Evolutionary conservation across 2,797 vertebrate species (phyloP).

Genomic region (Galagoides demidoff): DNA sequence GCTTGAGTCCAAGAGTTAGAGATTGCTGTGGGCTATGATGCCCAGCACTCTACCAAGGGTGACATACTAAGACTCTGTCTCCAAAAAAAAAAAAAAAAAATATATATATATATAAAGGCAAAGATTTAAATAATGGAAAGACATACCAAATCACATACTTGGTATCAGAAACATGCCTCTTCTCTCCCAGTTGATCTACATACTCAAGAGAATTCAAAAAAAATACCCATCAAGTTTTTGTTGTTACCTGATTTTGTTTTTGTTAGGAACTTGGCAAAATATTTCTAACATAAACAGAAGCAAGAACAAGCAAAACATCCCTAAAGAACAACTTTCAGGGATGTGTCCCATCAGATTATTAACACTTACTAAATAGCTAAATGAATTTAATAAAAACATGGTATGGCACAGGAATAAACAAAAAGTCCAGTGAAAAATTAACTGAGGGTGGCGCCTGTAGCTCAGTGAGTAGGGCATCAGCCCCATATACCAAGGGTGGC

Average conservation of each 20-base stretch:
- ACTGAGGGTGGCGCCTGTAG: neutral
- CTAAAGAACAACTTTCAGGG: slow-evolving; percentile 27
- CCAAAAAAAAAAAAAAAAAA: too few relatives aligned
- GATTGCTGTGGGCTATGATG: too few relatives aligned
- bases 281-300: neutral
- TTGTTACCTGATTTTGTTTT: neutral
- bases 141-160: neutral
- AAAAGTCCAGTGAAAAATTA: neutral
- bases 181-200: neutral
- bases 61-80: too few relatives aligned
- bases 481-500: too few relatives aligned
- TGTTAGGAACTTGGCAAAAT: neutral
- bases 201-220: neutral
- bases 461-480: too few relatives aligned
- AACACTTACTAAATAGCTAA: neutral
- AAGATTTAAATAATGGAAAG: neutral
- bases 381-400: slow-evolving; percentile 3
- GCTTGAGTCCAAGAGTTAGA: too few relatives aligned
- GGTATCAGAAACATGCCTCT: neutral
- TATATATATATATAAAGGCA: neutral
- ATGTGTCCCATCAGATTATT: neutral
- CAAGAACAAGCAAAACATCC: slow-evolving; percentile 1
- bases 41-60: too few relatives aligned
- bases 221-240: slow-evolving; percentile 17
- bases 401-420: neutral